Percentiles rank a stretch among this genome's conserved stretches.
phyloP scores from a whole-genome alignment of 2,113 vertebrate species.

The Corythaeola cristata region DNA sequence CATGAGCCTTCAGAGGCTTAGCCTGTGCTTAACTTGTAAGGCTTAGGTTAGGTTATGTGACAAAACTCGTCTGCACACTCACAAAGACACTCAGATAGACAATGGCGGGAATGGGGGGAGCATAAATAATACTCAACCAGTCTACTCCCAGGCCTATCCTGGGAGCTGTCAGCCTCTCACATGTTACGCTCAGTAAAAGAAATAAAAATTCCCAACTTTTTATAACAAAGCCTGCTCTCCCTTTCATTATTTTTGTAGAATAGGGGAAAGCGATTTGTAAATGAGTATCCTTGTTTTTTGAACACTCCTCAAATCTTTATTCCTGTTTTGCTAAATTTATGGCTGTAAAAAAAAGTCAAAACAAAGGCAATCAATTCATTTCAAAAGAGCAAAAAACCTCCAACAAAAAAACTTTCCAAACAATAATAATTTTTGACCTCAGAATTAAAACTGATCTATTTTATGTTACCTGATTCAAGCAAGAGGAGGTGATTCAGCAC shows the following conservation, averaged over 20 bases:
- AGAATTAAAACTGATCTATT: background rate
- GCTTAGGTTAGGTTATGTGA: background rate
- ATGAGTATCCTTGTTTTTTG: background rate
- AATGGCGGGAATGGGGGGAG: background rate
- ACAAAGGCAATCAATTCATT: background rate
- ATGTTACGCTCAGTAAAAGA: background rate
- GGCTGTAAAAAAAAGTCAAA: background rate
- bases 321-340: background rate
- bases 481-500: background rate
- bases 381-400: background rate
- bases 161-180: background rate
- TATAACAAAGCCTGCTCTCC: background rate
- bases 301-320: background rate
- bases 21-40: background rate
- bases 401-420: background rate
- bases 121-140: background rate
- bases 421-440: background rate
- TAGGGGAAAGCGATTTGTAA: background rate
- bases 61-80: background rate
- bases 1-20: background rate
- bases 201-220: background rate
- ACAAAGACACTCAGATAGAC: background rate
- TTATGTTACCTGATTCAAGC: background rate
- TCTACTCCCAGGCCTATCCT: background rate
- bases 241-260: background rate